Percentiles rank a stretch among this genome's conserved stretches.
phyloP scores from a whole-genome alignment of 2,797 vertebrate species.

The Protonibea diacanthus region DNA sequence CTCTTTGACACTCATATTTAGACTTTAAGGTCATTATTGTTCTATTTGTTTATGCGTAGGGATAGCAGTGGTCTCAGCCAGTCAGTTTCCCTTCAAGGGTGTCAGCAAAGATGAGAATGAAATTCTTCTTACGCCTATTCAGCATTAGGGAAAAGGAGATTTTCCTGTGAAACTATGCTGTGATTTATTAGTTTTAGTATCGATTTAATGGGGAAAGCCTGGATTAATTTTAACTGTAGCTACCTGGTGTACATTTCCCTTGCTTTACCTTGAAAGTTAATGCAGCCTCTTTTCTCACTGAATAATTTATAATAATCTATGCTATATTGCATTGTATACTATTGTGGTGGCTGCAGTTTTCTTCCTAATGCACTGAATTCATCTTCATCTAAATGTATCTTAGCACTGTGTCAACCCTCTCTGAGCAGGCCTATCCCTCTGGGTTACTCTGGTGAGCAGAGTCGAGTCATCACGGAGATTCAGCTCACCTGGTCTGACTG shows the following conservation, averaged over 20 bases:
- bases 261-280: neutral
- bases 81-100: constrained; percentile 27
- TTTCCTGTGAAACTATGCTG: neutral
- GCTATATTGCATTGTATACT: neutral
- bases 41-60: constrained; percentile 25
- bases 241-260: neutral
- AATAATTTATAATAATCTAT: constrained; percentile 11
- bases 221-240: neutral
- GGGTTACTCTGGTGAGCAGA: constrained; percentile 2
- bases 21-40: constrained; percentile 32
- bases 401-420: constrained; percentile 2
- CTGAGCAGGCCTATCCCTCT: constrained; percentile 6
- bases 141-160: constrained; percentile 7
- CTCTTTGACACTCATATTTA: constrained; percentile 34
- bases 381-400: neutral
- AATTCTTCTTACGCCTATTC: constrained; percentile 27
- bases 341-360: neutral
- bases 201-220: constrained; percentile 13
- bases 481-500: constrained; percentile 11
- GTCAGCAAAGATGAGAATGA: constrained; percentile 27
- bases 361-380: neutral
- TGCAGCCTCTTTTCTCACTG: constrained; percentile 2
- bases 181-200: constrained; percentile 21
- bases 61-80: constrained; percentile 10
- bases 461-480: constrained; percentile 19